Evolutionary conservation across 2,113 vertebrate genomes (phyloP).

Genomic region (Hemiscyllium ocellatum): DNA sequence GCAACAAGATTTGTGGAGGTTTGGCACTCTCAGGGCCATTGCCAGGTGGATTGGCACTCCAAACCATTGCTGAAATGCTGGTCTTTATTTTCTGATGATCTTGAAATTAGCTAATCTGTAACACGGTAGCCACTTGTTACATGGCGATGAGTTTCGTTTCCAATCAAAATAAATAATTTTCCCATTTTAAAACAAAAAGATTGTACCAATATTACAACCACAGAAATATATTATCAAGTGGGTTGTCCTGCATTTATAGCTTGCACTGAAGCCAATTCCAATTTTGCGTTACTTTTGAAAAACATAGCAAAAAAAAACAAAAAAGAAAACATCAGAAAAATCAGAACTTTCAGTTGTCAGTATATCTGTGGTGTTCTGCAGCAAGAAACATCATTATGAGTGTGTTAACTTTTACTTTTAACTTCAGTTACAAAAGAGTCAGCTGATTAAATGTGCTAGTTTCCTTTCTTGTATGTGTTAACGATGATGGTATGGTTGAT

Average conservation of each 20-base stretch:
- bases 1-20: conserved; percentile 25
- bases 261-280: background rate
- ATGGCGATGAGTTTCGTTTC: background rate
- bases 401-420: background rate
- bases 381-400: background rate
- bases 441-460: background rate
- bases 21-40: conserved; percentile 9
- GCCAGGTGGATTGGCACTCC: conserved; percentile 27
- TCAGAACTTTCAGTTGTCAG: conserved; percentile 11
- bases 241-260: background rate
- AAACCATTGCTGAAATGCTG: conserved; percentile 3
- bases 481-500: background rate
- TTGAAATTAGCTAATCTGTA: background rate
- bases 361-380: background rate
- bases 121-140: background rate
- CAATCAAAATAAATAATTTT: background rate
- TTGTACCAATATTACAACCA: background rate
- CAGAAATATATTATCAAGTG: background rate
- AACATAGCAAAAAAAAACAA: background rate
- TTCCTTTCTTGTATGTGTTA: background rate
- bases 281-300: background rate
- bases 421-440: background rate
- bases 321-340: background rate
- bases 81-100: conserved; percentile 20
- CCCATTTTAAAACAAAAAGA: background rate